A percentile compares a stretch with the other conserved stretches of the same genome.
Evolutionary conservation across 2,113 vertebrate genomes (phyloP).

Genomic region (Platichthys stellatus): DNA sequence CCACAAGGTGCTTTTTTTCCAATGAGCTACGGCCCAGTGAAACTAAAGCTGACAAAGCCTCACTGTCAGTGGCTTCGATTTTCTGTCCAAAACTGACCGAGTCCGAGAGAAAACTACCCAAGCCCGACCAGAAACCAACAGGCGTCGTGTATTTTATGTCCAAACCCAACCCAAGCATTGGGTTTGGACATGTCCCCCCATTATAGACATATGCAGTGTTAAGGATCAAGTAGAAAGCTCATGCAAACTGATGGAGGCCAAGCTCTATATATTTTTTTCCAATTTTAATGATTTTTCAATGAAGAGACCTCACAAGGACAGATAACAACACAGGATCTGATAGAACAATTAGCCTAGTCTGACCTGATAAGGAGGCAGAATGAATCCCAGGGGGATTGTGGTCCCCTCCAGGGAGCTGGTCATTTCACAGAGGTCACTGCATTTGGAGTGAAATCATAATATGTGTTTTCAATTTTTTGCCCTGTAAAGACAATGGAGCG

Average conservation of each 20-base stretch:
- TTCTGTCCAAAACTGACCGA: neutral
- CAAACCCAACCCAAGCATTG: neutral
- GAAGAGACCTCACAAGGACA: neutral
- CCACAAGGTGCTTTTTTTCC: slow-evolving; percentile 23
- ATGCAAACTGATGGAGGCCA: too few species aligned
- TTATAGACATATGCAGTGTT: too few species aligned
- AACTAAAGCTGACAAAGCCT: neutral
- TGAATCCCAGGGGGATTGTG: slow-evolving; percentile 12
- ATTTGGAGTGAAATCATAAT: slow-evolving; percentile 20
- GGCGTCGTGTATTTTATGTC: neutral
- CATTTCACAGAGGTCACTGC: slow-evolving; percentile 33
- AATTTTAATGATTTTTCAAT: too few species aligned
- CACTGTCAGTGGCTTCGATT: too few species aligned
- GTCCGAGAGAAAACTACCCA: neutral
- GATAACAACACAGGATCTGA: slow-evolving; percentile 34
- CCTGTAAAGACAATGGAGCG: slow-evolving; percentile 66
- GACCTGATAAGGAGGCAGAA: slow-evolving; percentile 61
- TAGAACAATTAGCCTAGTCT: slow-evolving; percentile 36
- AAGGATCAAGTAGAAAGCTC: too few species aligned
- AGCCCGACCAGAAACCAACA: neutral
- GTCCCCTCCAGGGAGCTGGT: slow-evolving; percentile 16
- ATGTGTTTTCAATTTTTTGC: slow-evolving; percentile 35
- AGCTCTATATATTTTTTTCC: too few species aligned
- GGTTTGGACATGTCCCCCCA: too few species aligned
- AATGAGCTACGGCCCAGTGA: slow-evolving; percentile 21